A percentile compares a stretch with the other conserved stretches of the same genome.
Conservation (phyloP, 2,888 invertebrate genomes). For the Pedicia rivosa region DNA sequence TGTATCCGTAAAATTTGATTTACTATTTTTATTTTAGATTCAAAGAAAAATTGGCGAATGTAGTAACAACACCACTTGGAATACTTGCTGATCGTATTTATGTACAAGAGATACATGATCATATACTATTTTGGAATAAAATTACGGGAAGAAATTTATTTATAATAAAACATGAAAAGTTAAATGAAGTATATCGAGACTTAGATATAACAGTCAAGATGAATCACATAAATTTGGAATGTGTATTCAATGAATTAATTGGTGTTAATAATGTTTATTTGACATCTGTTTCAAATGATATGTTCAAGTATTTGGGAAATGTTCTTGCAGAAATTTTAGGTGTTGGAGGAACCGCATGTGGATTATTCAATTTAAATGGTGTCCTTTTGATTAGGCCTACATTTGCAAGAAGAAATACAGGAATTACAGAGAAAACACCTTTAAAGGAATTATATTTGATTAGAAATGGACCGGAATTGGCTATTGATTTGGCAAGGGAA, state of each 20-base stretch:
- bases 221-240: not conserved
- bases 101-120: not conserved
- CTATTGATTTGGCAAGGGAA: not conserved
- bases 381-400: not conserved
- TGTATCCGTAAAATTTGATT: too few relatives aligned
- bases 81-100: not conserved
- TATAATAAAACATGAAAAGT: not conserved
- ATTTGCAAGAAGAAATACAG: not conserved
- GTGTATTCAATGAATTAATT: not conserved
- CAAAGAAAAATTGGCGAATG: too few relatives aligned
- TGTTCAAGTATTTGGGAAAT: not conserved
- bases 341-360: not conserved
- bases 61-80: not conserved
- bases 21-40: too few relatives aligned
- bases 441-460: not conserved
- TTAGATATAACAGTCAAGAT: not conserved
- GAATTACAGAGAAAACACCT: not conserved
- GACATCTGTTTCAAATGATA: not conserved
- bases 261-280: not conserved
- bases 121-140: not conserved
- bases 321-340: not conserved
- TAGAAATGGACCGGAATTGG: not conserved
- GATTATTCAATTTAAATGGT: not conserved
- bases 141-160: not conserved
- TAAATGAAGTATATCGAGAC: not conserved